Conservation (phyloP, 2,113 vertebrate species). For the Corvus hawaiiensis region DNA sequence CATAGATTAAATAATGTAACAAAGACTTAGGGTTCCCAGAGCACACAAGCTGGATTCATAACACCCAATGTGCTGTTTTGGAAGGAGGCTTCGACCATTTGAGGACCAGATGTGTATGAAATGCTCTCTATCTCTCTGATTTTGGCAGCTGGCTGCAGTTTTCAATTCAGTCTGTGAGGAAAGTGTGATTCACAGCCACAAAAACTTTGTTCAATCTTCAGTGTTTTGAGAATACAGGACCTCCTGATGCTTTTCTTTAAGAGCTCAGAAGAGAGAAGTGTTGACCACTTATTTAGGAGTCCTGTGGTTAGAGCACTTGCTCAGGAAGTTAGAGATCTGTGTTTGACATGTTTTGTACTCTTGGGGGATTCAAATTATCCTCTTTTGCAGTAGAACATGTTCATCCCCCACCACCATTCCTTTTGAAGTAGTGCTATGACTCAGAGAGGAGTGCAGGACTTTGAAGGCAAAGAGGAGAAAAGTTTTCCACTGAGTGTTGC, state of each 20-base stretch:
- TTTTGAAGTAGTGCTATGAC: background rate
- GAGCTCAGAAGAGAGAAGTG: background rate
- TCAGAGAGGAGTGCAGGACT: background rate
- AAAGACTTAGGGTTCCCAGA: background rate
- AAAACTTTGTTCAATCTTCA: background rate
- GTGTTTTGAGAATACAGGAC: background rate
- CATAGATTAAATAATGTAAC: background rate
- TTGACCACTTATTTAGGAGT: background rate
- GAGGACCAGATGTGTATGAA: slow-evolving; percentile 12
- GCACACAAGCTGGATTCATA: background rate
- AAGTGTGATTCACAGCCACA: slow-evolving; percentile 7
- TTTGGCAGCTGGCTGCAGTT: background rate
- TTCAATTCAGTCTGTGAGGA: background rate
- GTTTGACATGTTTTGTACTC: background rate
- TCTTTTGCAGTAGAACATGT: background rate
- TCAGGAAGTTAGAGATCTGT: background rate
- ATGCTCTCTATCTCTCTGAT: background rate
- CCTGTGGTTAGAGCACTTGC: background rate
- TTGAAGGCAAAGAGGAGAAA: background rate
- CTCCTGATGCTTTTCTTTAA: background rate
- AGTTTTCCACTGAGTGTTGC: background rate
- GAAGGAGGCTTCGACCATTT: background rate
- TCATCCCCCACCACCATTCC: background rate
- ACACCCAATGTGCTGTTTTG: background rate
- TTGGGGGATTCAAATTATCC: background rate